Evolutionary conservation across 2,797 vertebrate species (phyloP).

Genomic region (Ambastaia sidthimunki): DNA sequence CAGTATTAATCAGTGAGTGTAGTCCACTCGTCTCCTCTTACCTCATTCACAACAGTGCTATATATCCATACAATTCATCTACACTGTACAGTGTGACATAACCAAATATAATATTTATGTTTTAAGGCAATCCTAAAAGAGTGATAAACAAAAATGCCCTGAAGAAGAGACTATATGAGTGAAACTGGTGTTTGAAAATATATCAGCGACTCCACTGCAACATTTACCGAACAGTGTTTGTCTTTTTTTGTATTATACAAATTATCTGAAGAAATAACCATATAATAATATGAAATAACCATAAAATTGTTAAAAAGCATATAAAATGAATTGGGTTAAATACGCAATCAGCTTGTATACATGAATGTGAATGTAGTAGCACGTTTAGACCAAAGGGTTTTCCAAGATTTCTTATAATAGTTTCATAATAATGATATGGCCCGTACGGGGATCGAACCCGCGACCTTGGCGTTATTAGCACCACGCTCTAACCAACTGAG

Average conservation of each 20-base stretch:
- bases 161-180: neutral
- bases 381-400: too few species aligned
- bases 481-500: constrained; percentile 66
- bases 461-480: constrained; percentile 70
- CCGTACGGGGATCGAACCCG: constrained; percentile 77
- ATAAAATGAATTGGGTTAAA: too few species aligned
- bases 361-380: too few species aligned
- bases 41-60: neutral
- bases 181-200: neutral
- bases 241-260: constrained; percentile 23
- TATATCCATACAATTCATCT: neutral
- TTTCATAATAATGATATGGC: constrained; percentile 44
- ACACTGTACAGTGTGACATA: neutral
- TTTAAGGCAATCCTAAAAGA: constrained; percentile 30
- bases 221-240: neutral
- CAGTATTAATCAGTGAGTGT: constrained; percentile 77
- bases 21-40: too few species aligned
- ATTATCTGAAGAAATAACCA: neutral
- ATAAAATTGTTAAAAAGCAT: too few species aligned
- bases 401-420: too few species aligned
- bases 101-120: neutral
- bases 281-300: too few species aligned
- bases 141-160: neutral
- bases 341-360: too few species aligned
- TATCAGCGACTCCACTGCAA: neutral